Percentiles rank a stretch among this genome's conserved stretches.
Evolutionary conservation across 2,888 invertebrate species (phyloP).

Genomic region (Cynaeus angustus): DNA sequence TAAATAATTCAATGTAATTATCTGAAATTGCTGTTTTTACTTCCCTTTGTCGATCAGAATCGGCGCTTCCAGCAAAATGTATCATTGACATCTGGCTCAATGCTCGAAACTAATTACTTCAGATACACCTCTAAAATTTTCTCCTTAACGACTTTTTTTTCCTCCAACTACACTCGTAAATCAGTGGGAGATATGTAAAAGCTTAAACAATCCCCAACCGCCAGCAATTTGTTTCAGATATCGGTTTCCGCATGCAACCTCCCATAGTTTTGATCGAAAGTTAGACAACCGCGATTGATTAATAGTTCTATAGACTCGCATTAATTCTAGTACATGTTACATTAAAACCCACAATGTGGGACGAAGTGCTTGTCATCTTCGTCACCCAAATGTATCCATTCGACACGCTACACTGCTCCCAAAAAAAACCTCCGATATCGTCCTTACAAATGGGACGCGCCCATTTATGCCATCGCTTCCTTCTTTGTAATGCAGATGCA

Average conservation of each 20-base stretch:
- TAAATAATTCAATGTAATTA: constrained; percentile 29
- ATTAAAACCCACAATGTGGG: constrained; percentile 64
- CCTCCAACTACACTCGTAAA: constrained; percentile 25
- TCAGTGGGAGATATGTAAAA: constrained; percentile 43
- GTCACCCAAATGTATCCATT: constrained; percentile 64
- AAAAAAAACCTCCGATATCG: constrained; percentile 43
- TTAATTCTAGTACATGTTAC: constrained; percentile 64
- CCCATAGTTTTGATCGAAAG: constrained; percentile 48
- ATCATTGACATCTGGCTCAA: constrained; percentile 1
- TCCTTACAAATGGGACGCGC: constrained; percentile 41
- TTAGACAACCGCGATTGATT: constrained; percentile 51
- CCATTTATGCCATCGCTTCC: constrained; percentile 39
- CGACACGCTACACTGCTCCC: constrained; percentile 61
- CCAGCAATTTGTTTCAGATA: constrained; percentile 48
- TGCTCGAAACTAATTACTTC: not conserved
- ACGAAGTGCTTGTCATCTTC: constrained; percentile 63
- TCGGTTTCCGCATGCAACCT: constrained; percentile 45
- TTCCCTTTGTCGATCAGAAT: constrained; percentile 22
- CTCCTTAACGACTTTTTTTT: not conserved
- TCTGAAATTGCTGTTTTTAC: constrained; percentile 20
- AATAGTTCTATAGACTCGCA: constrained; percentile 55
- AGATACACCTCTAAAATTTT: not conserved
- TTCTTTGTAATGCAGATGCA: constrained; percentile 50
- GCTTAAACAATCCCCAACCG: constrained; percentile 37
- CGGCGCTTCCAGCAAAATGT: constrained; percentile 13